Percentiles rank a stretch among this genome's conserved stretches.
These are phyloP conservation scores for Hycleus phaleratus DNA, from an alignment of 1,140 invertebrate species.

Conservation along the genomic window DNA sequence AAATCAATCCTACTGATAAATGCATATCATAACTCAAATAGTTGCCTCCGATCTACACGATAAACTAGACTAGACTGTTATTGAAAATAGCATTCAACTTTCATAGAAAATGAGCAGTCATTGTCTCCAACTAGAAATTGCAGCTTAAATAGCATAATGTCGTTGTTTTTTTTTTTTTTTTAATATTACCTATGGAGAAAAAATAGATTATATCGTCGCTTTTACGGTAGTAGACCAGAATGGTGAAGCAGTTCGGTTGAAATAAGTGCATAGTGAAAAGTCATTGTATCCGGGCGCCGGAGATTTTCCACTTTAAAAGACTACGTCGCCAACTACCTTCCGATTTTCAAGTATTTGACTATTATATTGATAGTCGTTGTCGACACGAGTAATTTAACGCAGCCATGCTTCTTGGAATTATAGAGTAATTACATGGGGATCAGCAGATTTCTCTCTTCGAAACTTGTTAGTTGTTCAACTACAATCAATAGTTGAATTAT, in stretches of 20 bases:
- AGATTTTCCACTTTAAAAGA: not conserved
- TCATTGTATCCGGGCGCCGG: conserved; percentile 4
- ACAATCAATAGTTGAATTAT: no score
- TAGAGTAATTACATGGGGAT: no score
- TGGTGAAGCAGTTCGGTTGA: conserved; percentile 3
- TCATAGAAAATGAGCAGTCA: conserved; percentile 7
- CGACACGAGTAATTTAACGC: conserved; percentile 10
- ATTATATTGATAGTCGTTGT: conserved; percentile 1
- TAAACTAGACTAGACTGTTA: conserved; percentile 1
- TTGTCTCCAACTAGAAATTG: not conserved
- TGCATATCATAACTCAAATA: conserved; percentile 13
- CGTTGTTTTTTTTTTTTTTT: not conserved
- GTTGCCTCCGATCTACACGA: conserved; percentile 12
- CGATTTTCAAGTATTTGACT: conserved; percentile 1
- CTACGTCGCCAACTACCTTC: not conserved
- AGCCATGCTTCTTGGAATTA: not conserved
- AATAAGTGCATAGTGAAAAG: conserved; percentile 10
- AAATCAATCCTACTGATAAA: conserved; percentile 11
- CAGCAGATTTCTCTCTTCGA: no score
- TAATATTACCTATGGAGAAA: no score
- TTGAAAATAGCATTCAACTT: not conserved
- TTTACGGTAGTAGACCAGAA: not conserved
- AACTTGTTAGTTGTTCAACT: no score
- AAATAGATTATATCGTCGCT: no score
- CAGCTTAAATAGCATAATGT: not conserved